A percentile compares a stretch with the other conserved stretches of the same genome.
Evolutionary conservation across 2,797 vertebrate species (phyloP).

Genomic region (Heterohyrax brucei): DNA sequence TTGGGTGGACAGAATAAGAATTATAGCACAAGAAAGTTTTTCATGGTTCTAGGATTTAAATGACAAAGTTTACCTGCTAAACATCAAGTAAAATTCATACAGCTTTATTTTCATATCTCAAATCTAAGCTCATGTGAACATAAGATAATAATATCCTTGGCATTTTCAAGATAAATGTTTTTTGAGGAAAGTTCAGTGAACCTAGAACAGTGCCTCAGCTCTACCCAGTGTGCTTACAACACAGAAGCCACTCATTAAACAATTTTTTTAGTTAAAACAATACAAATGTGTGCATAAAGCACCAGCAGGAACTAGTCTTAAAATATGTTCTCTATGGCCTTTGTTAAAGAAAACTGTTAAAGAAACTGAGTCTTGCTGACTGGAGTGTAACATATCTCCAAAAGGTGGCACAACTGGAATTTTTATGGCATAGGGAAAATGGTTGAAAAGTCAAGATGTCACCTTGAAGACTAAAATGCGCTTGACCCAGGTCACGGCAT

Average conservation of each 20-base stretch:
- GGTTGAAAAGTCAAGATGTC: background rate
- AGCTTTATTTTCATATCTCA: slow-evolving; percentile 72
- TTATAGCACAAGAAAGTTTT: slow-evolving; percentile 36
- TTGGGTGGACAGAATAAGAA: slow-evolving; percentile 78
- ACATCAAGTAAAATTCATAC: slow-evolving; percentile 61
- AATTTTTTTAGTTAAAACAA: slow-evolving; percentile 43
- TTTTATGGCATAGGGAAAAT: background rate
- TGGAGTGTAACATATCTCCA: background rate
- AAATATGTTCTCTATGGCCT: slow-evolving; percentile 7
- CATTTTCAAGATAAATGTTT: slow-evolving; percentile 43
- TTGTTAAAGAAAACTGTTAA: slow-evolving; percentile 8
- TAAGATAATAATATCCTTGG: background rate
- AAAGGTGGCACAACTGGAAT: slow-evolving; percentile 5
- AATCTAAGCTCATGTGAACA: slow-evolving; percentile 55
- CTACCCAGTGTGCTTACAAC: background rate
- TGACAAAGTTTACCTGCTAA: slow-evolving; percentile 34
- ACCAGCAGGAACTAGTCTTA: background rate
- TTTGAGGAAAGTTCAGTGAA: slow-evolving; percentile 53
- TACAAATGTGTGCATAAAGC: background rate
- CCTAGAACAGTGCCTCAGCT: background rate
- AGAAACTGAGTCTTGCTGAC: background rate
- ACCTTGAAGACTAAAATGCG: too few relatives aligned
- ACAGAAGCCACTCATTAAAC: background rate
- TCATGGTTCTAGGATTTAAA: slow-evolving; percentile 39
- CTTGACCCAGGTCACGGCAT: too few relatives aligned